Conservation (phyloP, 2,797 vertebrate genomes). For the Lagorchestes hirsutus region DNA sequence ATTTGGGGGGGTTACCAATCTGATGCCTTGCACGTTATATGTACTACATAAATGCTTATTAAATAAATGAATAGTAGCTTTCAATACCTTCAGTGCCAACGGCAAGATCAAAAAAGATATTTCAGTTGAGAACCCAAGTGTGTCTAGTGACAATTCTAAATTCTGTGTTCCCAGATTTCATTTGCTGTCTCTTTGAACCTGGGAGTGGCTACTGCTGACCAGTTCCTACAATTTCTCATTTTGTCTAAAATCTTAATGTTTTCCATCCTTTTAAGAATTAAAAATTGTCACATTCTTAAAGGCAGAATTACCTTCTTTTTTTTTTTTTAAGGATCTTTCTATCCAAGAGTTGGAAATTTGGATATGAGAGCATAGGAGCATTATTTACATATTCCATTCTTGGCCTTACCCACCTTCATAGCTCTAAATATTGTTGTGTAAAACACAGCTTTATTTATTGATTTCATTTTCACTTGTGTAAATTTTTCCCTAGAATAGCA, state of each 20-base stretch:
- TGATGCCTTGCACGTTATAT: not conserved
- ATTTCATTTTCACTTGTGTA: constrained; percentile 29
- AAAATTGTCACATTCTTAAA: not conserved
- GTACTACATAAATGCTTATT: not conserved
- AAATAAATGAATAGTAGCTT: not conserved
- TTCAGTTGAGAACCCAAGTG: not conserved
- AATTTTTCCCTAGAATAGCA: not conserved
- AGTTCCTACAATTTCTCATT: constrained; percentile 24
- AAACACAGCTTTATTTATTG: constrained; percentile 28
- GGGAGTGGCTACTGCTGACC: not conserved
- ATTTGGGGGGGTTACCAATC: not conserved
- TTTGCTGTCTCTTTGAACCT: not conserved
- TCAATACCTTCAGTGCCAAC: not conserved
- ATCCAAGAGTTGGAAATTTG: constrained; percentile 33
- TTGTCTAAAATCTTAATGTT: constrained; percentile 1
- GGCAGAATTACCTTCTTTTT: not conserved
- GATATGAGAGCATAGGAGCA: not conserved
- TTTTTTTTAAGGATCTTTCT: not conserved
- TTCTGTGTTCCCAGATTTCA: not conserved
- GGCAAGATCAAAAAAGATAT: not conserved
- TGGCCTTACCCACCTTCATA: not conserved
- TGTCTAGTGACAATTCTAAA: not conserved
- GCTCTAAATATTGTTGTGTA: not conserved
- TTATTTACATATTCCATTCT: not conserved
- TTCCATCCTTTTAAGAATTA: constrained; percentile 18